Conservation (phyloP, 2,797 vertebrate genomes). For the Helarctos malayanus region DNA sequence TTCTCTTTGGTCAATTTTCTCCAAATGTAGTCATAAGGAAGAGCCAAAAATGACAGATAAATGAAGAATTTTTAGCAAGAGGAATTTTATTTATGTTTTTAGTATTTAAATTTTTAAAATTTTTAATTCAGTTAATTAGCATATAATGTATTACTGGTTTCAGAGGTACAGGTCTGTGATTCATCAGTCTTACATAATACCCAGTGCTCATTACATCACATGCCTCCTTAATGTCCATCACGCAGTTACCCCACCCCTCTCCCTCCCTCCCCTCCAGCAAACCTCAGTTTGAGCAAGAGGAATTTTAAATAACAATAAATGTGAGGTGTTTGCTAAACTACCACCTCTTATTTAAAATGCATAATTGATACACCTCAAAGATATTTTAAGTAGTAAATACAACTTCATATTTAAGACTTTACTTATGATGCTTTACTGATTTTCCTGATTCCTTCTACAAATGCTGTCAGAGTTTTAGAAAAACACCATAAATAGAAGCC, state of each 20-base stretch:
- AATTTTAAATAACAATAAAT: constrained; percentile 64
- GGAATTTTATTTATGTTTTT: constrained; percentile 26
- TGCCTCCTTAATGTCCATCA: not conserved
- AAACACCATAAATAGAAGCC: not conserved
- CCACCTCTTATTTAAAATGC: constrained; percentile 40
- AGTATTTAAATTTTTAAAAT: not conserved
- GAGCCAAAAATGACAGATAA: constrained; percentile 15
- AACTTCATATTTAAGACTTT: constrained; percentile 46
- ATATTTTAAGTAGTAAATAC: not conserved
- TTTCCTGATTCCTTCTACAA: constrained; percentile 53
- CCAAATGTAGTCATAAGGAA: constrained; percentile 16
- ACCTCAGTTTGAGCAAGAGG: not conserved
- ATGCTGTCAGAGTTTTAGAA: constrained; percentile 6
- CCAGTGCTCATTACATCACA: not conserved
- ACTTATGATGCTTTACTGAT: not conserved
- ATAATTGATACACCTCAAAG: not conserved
- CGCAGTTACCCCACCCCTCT: not conserved
- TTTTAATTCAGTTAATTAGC: not conserved
- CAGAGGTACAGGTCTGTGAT: not conserved
- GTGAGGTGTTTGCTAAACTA: constrained; percentile 28
- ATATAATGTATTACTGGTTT: not conserved
- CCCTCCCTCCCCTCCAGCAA: not conserved
- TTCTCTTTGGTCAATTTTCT: constrained; percentile 54
- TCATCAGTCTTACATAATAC: not conserved
- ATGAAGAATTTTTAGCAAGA: constrained; percentile 21